These are phyloP conservation scores for Leucophenga montana DNA, from an alignment of 2,888 invertebrate species.

Conservation along the genomic window DNA sequence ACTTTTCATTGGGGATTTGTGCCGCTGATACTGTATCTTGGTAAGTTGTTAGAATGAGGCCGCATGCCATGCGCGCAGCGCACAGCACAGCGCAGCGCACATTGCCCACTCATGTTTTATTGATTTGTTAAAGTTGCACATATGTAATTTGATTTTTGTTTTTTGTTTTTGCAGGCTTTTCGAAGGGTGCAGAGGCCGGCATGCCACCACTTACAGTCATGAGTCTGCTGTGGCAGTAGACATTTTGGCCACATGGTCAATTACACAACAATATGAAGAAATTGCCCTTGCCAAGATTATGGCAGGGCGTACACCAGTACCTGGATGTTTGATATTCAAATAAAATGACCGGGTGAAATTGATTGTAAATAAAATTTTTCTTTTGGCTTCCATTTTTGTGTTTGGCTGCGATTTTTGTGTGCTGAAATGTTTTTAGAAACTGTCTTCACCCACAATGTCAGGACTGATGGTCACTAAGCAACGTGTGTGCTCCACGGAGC, in stretches of 20 bases:
- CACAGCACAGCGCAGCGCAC: too few species aligned
- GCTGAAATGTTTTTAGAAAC: too few species aligned
- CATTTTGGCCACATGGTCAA: background rate
- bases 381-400: background rate
- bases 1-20: slow-evolving; percentile 82
- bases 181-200: slow-evolving; percentile 80
- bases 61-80: background rate
- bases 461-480: too few species aligned
- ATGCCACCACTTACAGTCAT: slow-evolving; percentile 76
- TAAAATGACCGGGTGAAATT: slow-evolving; percentile 14
- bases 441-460: too few species aligned
- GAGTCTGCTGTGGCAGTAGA: slow-evolving; percentile 71
- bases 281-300: slow-evolving; percentile 34
- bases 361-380: background rate
- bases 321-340: slow-evolving; percentile 22
- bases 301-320: background rate
- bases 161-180: slow-evolving; percentile 76
- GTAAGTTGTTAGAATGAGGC: slow-evolving; percentile 70
- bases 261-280: slow-evolving; percentile 8
- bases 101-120: slow-evolving; percentile 20
- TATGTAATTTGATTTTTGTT: too few species aligned
- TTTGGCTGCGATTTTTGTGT: too few species aligned
- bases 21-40: slow-evolving; percentile 80
- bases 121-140: too few species aligned
- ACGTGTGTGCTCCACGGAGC: too few species aligned